Evolutionary conservation across 2,888 invertebrate genomes (phyloP).

Genomic region (Archips xylosteana): DNA sequence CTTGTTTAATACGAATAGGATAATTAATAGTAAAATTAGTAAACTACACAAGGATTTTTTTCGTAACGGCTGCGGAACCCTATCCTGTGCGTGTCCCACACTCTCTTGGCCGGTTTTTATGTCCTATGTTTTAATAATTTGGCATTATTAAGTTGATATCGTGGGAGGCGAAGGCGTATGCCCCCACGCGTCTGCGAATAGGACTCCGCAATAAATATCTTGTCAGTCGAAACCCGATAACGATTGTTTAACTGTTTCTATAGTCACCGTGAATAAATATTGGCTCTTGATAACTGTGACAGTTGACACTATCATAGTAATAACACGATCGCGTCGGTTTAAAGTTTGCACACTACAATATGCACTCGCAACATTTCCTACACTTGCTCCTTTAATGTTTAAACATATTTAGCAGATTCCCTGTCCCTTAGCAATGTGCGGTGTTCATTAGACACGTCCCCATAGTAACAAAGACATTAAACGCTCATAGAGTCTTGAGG

Average conservation of each 20-base stretch:
- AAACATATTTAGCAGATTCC: too few relatives aligned
- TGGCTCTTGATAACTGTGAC: slow-evolving; percentile 54
- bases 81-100: too few relatives aligned
- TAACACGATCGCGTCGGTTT: slow-evolving; percentile 11
- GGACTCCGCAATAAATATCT: slow-evolving; percentile 57
- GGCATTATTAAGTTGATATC: slow-evolving; percentile 44
- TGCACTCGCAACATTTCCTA: not conserved
- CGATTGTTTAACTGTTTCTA: slow-evolving; percentile 56
- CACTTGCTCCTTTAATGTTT: not conserved
- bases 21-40: too few relatives aligned
- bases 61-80: too few relatives aligned
- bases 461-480: too few relatives aligned
- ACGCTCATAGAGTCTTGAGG: too few relatives aligned
- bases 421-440: too few relatives aligned
- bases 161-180: slow-evolving; percentile 55
- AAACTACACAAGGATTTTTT: too few relatives aligned
- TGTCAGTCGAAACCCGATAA: slow-evolving; percentile 61
- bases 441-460: too few relatives aligned
- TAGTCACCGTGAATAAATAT: slow-evolving; percentile 59
- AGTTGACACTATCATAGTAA: slow-evolving; percentile 50
- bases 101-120: too few relatives aligned
- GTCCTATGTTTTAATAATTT: slow-evolving; percentile 32
- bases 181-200: slow-evolving; percentile 61
- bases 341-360: slow-evolving; percentile 23
- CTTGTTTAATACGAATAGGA: too few relatives aligned